phyloP scores from a whole-genome alignment of 2,888 invertebrate species.

The Spisula subtruncata region DNA sequence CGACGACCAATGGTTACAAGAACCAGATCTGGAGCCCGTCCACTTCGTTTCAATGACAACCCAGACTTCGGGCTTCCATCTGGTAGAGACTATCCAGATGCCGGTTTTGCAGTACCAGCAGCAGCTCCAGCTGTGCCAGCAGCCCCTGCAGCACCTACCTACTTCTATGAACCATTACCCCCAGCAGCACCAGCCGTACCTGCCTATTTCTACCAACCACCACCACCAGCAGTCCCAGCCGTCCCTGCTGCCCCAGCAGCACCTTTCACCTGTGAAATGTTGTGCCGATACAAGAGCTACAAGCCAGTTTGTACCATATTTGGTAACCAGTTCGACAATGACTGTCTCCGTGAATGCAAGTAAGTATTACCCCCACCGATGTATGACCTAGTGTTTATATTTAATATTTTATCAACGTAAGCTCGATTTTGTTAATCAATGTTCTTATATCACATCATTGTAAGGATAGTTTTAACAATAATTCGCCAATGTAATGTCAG shows the following conservation, averaged over 20 bases:
- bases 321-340: constrained; percentile 59
- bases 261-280: constrained; percentile 39
- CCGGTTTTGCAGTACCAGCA: neutral
- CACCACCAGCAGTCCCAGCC: too few species aligned
- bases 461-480: too few species aligned
- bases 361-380: too few species aligned
- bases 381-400: too few species aligned
- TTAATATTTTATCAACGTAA: too few species aligned
- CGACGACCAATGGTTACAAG: constrained; percentile 17
- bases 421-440: too few species aligned
- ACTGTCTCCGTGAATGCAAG: constrained; percentile 55
- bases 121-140: neutral
- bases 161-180: too few species aligned
- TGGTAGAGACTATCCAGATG: constrained; percentile 38
- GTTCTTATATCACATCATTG: too few species aligned
- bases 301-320: constrained; percentile 52
- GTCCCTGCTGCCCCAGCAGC: too few species aligned
- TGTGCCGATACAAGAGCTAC: constrained; percentile 29
- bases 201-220: too few species aligned
- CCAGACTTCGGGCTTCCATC: constrained; percentile 39
- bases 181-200: too few species aligned
- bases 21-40: constrained; percentile 31
- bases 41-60: constrained; percentile 37
- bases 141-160: constrained; percentile 33
- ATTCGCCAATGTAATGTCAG: too few species aligned